These are phyloP conservation scores for Antrozous pallidus DNA, from an alignment of 2,797 vertebrate species.

Conservation along the genomic window DNA sequence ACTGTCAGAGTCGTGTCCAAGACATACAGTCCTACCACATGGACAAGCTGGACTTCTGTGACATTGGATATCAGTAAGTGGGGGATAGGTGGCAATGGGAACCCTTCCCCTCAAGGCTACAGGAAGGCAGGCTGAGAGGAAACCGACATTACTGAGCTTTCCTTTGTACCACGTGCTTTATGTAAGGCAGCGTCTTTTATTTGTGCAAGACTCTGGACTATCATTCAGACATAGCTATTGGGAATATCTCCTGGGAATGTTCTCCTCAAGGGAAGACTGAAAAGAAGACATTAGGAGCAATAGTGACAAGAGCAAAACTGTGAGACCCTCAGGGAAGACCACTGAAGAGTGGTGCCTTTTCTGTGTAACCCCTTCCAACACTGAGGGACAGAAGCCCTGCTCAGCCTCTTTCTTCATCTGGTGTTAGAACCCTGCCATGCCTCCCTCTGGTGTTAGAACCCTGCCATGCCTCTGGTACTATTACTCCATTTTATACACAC, in stretches of 20 bases:
- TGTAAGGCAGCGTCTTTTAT: neutral
- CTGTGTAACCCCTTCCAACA: neutral
- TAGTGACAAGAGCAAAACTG: neutral
- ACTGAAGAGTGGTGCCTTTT: neutral
- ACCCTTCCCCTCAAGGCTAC: neutral
- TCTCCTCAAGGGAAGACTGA: neutral
- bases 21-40: slow-evolving; percentile 83
- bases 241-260: neutral
- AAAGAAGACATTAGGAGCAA: neutral
- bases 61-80: slow-evolving; percentile 89
- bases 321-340: neutral
- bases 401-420: neutral
- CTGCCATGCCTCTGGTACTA: neutral
- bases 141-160: neutral
- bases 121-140: neutral
- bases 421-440: neutral
- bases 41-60: slow-evolving; percentile 79
- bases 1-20: slow-evolving; percentile 68
- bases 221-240: neutral
- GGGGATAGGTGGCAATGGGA: neutral
- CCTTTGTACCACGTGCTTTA: neutral
- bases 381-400: neutral
- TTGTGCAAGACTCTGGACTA: neutral
- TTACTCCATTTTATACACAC: neutral
- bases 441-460: neutral